Conservation (phyloP, 2,888 invertebrate species). For the Himalopsyche anomala region DNA sequence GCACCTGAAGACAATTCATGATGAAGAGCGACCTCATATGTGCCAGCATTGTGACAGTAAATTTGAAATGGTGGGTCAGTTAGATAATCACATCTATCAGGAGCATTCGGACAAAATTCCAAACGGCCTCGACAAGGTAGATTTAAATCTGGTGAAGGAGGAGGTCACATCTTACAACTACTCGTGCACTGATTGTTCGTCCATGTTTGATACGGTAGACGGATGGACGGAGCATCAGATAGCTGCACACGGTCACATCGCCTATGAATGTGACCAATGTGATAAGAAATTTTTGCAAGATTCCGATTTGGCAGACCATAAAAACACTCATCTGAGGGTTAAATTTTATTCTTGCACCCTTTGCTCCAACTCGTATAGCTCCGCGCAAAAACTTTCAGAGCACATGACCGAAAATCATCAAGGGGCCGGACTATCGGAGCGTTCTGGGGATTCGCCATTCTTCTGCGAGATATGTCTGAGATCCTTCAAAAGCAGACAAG, state of each 20-base stretch:
- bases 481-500: slow-evolving; percentile 78
- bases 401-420: slow-evolving; percentile 77
- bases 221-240: slow-evolving; percentile 79
- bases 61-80: slow-evolving; percentile 76
- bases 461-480: slow-evolving; percentile 79
- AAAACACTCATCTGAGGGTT: slow-evolving; percentile 81
- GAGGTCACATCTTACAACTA: slow-evolving; percentile 77
- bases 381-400: slow-evolving; percentile 79
- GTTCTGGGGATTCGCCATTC: slow-evolving; percentile 71
- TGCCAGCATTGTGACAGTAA: slow-evolving; percentile 79
- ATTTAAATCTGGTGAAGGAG: slow-evolving; percentile 75
- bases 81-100: slow-evolving; percentile 79
- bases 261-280: slow-evolving; percentile 80
- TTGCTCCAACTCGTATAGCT: slow-evolving; percentile 79
- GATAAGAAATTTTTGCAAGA: slow-evolving; percentile 79
- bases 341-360: slow-evolving; percentile 80
- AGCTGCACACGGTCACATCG: slow-evolving; percentile 76
- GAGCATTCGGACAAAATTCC: slow-evolving; percentile 77
- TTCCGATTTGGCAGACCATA: slow-evolving; percentile 80
- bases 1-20: slow-evolving; percentile 76
- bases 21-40: slow-evolving; percentile 75
- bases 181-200: slow-evolving; percentile 79
- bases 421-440: slow-evolving; percentile 69
- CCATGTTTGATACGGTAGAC: slow-evolving; percentile 77
- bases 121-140: slow-evolving; percentile 64